Percentiles rank a stretch among this genome's conserved stretches.
These are phyloP conservation scores for Nomada lathburiana DNA, from an alignment of 2,888 invertebrate species.

Conservation along the genomic window DNA sequence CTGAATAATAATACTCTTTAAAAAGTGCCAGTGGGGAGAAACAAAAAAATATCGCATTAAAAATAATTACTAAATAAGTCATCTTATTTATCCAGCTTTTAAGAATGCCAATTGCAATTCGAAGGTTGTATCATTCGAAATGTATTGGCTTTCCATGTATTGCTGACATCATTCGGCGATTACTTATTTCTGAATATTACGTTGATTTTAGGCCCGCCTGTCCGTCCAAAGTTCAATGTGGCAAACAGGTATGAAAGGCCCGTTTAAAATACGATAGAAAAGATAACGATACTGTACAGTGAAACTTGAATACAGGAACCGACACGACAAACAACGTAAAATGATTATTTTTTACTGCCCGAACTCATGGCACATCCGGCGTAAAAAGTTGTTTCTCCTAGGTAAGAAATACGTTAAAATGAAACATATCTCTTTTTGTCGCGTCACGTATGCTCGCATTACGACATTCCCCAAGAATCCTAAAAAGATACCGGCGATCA, in stretches of 20 bases:
- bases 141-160: background rate
- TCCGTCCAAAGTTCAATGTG: background rate
- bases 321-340: background rate
- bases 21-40: background rate
- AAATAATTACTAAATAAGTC: background rate
- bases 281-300: background rate
- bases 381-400: background rate
- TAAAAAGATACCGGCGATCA: background rate
- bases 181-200: conserved; percentile 26
- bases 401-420: background rate
- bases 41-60: background rate
- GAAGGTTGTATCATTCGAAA: background rate
- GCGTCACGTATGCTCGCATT: background rate
- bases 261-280: background rate
- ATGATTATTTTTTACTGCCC: background rate
- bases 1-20: background rate
- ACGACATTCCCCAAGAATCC: background rate
- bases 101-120: conserved; percentile 4
- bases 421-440: background rate
- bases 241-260: background rate
- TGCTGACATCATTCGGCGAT: conserved; percentile 9
- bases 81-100: background rate
- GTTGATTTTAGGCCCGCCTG: background rate
- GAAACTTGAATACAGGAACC: background rate
- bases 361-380: background rate